Percentiles rank a stretch among this genome's conserved stretches.
Conservation (phyloP, 2,113 vertebrate species). For the Limanda limanda region DNA sequence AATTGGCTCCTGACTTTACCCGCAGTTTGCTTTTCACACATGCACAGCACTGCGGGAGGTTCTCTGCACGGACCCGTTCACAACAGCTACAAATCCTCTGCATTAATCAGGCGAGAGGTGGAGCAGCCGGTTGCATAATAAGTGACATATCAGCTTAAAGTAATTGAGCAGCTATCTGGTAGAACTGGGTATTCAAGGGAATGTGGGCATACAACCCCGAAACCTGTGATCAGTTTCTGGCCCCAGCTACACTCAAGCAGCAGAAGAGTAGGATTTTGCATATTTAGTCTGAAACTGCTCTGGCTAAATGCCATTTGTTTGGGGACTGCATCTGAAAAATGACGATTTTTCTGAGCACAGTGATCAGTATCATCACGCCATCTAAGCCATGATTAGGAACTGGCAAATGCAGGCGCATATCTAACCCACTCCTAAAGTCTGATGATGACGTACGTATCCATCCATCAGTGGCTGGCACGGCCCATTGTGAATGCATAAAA, state of each 20-base stretch:
- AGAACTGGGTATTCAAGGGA: not conserved
- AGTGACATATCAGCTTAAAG: too few species aligned
- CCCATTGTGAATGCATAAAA: constrained; percentile 28
- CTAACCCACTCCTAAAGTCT: constrained; percentile 41
- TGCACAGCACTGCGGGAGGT: too few species aligned
- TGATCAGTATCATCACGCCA: constrained; percentile 1
- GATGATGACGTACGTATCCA: constrained; percentile 25
- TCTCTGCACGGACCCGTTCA: too few species aligned
- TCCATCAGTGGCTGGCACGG: constrained; percentile 63
- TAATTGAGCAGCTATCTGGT: too few species aligned
- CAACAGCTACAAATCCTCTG: too few species aligned
- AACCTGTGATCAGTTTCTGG: not conserved
- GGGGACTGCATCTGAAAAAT: too few species aligned
- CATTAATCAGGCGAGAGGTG: too few species aligned
- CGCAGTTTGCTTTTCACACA: too few species aligned
- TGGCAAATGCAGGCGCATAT: constrained; percentile 32
- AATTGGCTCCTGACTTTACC: too few species aligned
- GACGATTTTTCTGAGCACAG: not conserved
- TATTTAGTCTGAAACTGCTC: constrained; percentile 10
- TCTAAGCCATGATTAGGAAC: constrained; percentile 48
- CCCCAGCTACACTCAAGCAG: not conserved
- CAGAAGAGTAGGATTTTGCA: not conserved
- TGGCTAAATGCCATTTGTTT: too few species aligned
- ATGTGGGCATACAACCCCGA: not conserved
- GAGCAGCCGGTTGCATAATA: too few species aligned